Conservation (phyloP, 2,888 invertebrate species). For the Cantharis rustica region DNA sequence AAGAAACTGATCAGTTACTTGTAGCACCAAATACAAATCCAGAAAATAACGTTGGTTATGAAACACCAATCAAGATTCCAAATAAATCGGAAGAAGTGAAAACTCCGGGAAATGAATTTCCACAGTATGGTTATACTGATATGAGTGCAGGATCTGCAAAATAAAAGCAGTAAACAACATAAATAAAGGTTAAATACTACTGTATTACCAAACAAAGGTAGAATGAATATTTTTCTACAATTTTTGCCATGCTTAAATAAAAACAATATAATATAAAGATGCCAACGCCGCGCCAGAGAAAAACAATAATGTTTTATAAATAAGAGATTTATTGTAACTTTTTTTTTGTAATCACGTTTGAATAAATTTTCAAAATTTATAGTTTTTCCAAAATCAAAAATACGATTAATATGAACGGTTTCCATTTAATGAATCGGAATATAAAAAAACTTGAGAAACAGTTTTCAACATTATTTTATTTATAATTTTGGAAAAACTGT, state of each 20-base stretch:
- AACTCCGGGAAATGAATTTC: slow-evolving; percentile 50
- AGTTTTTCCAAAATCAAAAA: too few species aligned
- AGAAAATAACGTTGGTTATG: slow-evolving; percentile 43
- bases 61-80: slow-evolving; percentile 51
- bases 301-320: not conserved
- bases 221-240: not conserved
- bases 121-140: slow-evolving; percentile 52
- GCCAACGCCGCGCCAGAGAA: not conserved
- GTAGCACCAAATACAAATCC: slow-evolving; percentile 19
- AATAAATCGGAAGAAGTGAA: slow-evolving; percentile 35
- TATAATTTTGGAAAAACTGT: too few species aligned
- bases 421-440: too few species aligned
- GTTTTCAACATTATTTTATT: too few species aligned
- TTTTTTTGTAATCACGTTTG: not conserved
- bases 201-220: not conserved
- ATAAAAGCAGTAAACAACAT: not conserved
- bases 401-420: too few species aligned
- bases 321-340: not conserved
- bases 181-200: not conserved
- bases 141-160: slow-evolving; percentile 42
- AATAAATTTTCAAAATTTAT: too few species aligned
- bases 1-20: slow-evolving; percentile 23
- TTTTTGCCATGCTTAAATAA: not conserved
- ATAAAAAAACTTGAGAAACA: too few species aligned
- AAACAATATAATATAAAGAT: not conserved